Percentiles rank a stretch among this genome's conserved stretches.
These are phyloP conservation scores for Coregonus suidteri DNA, from an alignment of 2,797 vertebrate genomes.

Conservation along the genomic window DNA sequence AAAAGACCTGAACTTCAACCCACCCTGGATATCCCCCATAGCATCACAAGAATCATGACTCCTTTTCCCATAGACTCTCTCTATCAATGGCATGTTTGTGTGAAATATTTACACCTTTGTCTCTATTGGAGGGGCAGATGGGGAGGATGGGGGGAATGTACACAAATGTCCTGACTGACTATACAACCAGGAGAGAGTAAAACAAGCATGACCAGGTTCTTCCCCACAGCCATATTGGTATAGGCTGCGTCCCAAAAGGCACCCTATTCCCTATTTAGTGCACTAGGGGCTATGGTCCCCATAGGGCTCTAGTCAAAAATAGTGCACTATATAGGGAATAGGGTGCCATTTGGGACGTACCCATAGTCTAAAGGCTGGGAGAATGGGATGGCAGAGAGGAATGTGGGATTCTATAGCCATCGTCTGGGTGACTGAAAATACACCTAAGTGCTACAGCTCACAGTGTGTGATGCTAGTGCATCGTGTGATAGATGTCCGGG, in stretches of 20 bases:
- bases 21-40: background rate
- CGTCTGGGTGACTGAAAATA: background rate
- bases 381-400: background rate
- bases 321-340: background rate
- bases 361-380: background rate
- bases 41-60: background rate
- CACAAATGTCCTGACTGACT: conserved; percentile 11
- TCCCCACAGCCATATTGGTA: background rate
- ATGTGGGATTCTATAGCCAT: too few species aligned
- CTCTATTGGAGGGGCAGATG: conserved; percentile 19
- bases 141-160: conserved; percentile 23
- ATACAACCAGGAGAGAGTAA: conserved; percentile 10
- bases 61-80: background rate
- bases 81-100: conserved; percentile 24
- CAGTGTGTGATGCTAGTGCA: background rate
- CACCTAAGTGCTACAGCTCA: background rate
- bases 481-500: background rate
- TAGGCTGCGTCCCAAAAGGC: background rate
- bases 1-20: conserved; percentile 1
- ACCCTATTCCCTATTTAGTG: background rate
- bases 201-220: conserved; percentile 28
- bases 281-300: background rate
- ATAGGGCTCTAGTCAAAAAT: background rate
- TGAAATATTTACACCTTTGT: conserved; percentile 39
- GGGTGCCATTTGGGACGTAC: background rate